phyloP scores from a whole-genome alignment of 2,888 invertebrate genomes.

The Drosophila mercatorum region DNA sequence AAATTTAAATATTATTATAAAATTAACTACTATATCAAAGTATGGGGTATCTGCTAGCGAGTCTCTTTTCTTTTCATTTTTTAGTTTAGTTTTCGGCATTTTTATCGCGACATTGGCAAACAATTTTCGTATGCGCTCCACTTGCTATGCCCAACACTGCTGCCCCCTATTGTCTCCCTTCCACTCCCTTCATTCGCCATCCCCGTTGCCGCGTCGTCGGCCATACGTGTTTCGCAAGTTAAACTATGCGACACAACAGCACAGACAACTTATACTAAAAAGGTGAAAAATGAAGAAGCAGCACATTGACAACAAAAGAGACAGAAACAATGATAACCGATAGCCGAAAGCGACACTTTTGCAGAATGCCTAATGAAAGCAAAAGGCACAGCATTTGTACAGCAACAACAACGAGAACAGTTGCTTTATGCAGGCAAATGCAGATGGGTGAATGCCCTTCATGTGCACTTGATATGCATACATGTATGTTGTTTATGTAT shows the following conservation, averaged over 20 bases:
- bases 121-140: slow-evolving; percentile 75
- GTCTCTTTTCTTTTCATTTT: background rate
- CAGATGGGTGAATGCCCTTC: background rate
- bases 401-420: slow-evolving; percentile 9
- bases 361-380: slow-evolving; percentile 48
- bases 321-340: slow-evolving; percentile 19
- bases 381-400: background rate
- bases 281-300: slow-evolving; percentile 50
- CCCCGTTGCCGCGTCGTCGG: slow-evolving; percentile 8
- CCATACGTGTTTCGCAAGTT: slow-evolving; percentile 75
- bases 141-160: slow-evolving; percentile 63
- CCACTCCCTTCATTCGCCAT: background rate
- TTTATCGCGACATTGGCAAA: slow-evolving; percentile 77
- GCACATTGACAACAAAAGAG: slow-evolving; percentile 1
- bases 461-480: background rate
- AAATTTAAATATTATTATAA: too few species aligned
- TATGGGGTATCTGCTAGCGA: slow-evolving; percentile 20
- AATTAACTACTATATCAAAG: background rate
- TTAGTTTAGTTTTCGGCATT: slow-evolving; percentile 46
- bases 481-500: background rate
- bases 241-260: slow-evolving; percentile 50
- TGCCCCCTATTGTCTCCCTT: background rate
- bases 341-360: slow-evolving; percentile 10
- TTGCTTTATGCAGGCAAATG: background rate
- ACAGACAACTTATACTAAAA: slow-evolving; percentile 50